Base-by-base conservation (phyloP, 1,140 invertebrate species). In the Leucophenga varia region DNA sequence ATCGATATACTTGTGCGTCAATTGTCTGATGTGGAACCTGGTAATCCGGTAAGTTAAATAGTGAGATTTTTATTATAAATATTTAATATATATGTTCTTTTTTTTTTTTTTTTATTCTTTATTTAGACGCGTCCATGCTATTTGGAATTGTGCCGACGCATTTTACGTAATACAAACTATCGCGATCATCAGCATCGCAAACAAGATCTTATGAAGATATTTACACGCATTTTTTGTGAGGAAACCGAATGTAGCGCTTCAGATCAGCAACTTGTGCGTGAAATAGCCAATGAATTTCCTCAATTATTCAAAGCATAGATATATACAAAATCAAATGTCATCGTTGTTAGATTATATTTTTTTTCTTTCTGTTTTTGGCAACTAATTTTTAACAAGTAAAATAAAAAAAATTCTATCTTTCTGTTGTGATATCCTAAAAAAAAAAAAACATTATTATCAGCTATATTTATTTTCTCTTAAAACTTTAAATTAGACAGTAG, bases 1-100 rank as follows among this genome's bases (percentile, higher is more conserved):
- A 87, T 96, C 55, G 93, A 96, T 69, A 95, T 97, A 64, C 85
- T 95, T 36, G 84, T 94, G 16, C 78, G 92, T 20, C 89, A 94
- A 71, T 78, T 97, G 4, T 86, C 89, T 6, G 92, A 97, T 75
- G 81, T 95, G 47, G 86, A 89, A 36, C 84, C 91, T n/a, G 90
- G 90, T 31, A 90, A 93, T 77, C 78, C 82, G 80, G 91, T 93
- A 81, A 77, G 70, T 64, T 37, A 43, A 52, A 28, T 21, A 48
- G 10, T 12, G 9, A 16, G 21, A 30, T 25, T 14, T 12, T 22
- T 30, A 25, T 20, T 8, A 21, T 30, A 12, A 43, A 25, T 40
- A 35, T 19, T 19, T 19, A 21, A 17, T 10, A n/a, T 25, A 37
- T 46, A 13, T 38, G 2, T 49, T 19, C 5, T 25, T 34, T 3